Percentiles rank a stretch among this genome's conserved stretches.
These are phyloP conservation scores for Platalea minor DNA, from an alignment of 2,797 vertebrate species.

Conservation along the genomic window DNA sequence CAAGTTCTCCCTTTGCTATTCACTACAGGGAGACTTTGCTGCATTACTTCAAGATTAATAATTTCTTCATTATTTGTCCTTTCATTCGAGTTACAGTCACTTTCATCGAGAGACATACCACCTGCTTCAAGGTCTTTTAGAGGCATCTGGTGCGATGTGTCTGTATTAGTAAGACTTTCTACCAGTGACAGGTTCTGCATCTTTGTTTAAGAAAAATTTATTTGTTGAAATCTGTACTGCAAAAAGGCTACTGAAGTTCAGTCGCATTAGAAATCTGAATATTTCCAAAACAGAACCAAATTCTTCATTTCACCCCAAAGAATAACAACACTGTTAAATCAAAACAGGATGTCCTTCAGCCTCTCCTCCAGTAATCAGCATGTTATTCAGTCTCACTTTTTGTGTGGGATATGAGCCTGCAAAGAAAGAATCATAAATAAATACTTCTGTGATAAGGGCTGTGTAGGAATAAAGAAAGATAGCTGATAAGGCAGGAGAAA, in stretches of 20 bases:
- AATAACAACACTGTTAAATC: neutral
- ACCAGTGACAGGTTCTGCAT: conserved; percentile 26
- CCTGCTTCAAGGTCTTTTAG: neutral
- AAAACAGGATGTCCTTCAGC: conserved; percentile 47
- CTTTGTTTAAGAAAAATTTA: neutral
- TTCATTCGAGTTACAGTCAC: neutral
- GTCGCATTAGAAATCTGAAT: neutral
- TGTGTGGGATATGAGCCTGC: conserved; percentile 1
- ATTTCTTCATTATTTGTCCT: neutral
- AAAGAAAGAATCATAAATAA: conserved; percentile 57
- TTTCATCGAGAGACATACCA: fast-evolving
- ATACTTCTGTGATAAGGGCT: conserved; percentile 32
- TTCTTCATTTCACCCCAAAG: conserved; percentile 12
- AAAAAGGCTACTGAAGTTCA: neutral
- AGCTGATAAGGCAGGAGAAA: conserved; percentile 15
- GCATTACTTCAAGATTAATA: neutral
- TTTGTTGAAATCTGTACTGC: neutral
- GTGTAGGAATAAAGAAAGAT: neutral
- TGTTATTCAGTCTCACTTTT: neutral
- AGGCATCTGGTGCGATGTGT: neutral
- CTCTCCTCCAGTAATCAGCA: neutral
- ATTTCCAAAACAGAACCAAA: neutral
- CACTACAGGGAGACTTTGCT: neutral
- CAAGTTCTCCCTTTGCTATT: neutral
- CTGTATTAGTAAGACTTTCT: neutral